These are phyloP conservation scores for Papilio protenor DNA, from an alignment of 2,888 invertebrate species.

Conservation along the genomic window DNA sequence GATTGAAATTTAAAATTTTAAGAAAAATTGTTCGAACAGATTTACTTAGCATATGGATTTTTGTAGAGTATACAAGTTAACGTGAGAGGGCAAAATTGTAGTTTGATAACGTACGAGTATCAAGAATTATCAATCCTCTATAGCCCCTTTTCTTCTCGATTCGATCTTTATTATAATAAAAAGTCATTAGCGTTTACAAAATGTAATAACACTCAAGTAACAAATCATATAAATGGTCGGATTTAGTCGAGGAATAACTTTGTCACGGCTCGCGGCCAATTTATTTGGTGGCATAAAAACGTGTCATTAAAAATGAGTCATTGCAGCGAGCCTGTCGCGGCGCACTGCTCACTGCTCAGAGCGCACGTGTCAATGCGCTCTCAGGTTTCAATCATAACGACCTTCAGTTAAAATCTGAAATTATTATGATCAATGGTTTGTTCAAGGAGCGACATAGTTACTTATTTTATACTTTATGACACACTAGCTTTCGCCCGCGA, in stretches of 20 bases:
- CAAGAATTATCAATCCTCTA: background rate
- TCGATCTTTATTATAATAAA: background rate
- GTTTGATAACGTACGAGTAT: background rate
- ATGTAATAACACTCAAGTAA: conserved; percentile 18
- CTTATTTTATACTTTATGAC: too few species aligned
- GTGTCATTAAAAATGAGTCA: conserved; percentile 25
- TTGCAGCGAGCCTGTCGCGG: conserved; percentile 2
- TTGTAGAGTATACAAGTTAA: too few species aligned
- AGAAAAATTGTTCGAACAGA: too few species aligned
- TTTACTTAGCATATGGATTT: too few species aligned
- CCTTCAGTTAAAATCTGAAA: conserved; percentile 3
- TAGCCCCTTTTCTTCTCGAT: background rate
- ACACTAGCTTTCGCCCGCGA: too few species aligned
- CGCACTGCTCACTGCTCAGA: background rate
- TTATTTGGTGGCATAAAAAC: conserved; percentile 35
- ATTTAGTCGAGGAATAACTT: conserved; percentile 23
- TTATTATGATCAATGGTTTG: background rate
- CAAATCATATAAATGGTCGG: conserved; percentile 31
- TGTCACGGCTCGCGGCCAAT: conserved; percentile 28
- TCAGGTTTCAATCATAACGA: conserved; percentile 9
- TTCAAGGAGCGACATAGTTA: background rate
- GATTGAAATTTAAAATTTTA: too few species aligned
- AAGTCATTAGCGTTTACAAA: conserved; percentile 6
- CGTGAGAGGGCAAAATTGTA: too few species aligned
- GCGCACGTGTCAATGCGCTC: conserved; percentile 16